Base-by-base conservation (phyloP, 2,888 invertebrate species). In the Nasonia oneida region DNA sequence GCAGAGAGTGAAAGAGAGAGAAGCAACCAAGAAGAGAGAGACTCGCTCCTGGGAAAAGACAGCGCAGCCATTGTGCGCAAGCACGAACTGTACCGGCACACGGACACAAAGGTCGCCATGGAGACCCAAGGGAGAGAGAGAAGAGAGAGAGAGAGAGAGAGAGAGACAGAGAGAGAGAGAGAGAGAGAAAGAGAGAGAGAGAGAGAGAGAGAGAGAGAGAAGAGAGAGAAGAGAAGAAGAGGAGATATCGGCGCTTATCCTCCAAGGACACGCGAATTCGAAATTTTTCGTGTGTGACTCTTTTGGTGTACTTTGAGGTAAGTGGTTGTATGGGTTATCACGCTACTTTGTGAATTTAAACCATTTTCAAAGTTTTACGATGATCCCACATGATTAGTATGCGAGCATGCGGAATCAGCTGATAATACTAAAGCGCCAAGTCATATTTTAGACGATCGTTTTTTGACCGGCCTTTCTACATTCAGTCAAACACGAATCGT, bases 1-100 rank as follows among this genome's bases (percentile, higher is more conserved):
- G 89, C 90, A 89, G 90, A 64, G 67, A 84, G 73, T 89, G 89
- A 86, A 85, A 79, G 79, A 88, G 90, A 88, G 89, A 90, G 89
- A 83, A 81, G 82, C 29, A 85, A 86, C 53, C 67, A 81, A 57
- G 75, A 88, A 89, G 89, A 89, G 88, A 85, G 53, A 83, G 85
- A 82, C 81, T 86, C 83, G 87, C 86, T 85, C 84, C 84, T 82
- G 85, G 86, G 86, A 86, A 84, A 77, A 84, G 80, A 76, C 80
- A 83, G 57, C 39, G 77, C 85, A 53, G 81, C 81, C 81, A 81
- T 85, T 85, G 81, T 81, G 57, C 47, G 42, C 57, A 47, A 5
- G 73, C 85, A 77, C 81, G 81, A 80, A 84, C 80, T 84, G 73
- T 78, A 83, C 37, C 37, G 12, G 10, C 70, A 37, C 47, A 37